Percentiles rank a stretch among this genome's conserved stretches.
Evolutionary conservation across 2,797 vertebrate species (phyloP).

Genomic region (Peromyscus nudipes): DNA sequence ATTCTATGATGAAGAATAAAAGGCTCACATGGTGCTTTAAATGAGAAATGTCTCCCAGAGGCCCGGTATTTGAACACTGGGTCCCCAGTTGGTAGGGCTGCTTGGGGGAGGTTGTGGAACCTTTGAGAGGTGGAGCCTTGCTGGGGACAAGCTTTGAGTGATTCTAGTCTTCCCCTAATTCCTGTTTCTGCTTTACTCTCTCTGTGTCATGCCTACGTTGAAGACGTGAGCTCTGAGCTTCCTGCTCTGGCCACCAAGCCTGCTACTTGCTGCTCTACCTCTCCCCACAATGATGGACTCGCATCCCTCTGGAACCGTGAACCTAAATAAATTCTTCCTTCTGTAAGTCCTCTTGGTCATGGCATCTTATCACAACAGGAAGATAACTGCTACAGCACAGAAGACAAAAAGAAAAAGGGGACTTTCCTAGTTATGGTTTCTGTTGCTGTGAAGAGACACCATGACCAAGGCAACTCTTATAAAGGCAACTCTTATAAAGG

Average conservation of each 20-base stretch:
- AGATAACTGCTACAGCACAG: not conserved
- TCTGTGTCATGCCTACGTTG: not conserved
- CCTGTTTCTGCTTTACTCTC: not conserved
- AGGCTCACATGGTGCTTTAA: not conserved
- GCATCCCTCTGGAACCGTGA: not conserved
- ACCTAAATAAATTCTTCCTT: not conserved
- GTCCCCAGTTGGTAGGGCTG: not conserved
- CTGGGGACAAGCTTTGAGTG: not conserved
- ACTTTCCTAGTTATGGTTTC: not conserved
- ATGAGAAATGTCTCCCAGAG: not conserved
- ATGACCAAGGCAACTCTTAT: not conserved
- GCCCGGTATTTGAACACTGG: not conserved
- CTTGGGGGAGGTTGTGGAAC: not conserved
- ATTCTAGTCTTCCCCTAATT: too few species aligned
- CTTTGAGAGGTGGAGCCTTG: not conserved
- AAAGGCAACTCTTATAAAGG: not conserved
- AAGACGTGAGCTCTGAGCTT: not conserved
- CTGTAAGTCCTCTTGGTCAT: not conserved
- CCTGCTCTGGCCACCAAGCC: not conserved
- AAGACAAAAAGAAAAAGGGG: not conserved
- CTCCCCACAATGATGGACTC: not conserved
- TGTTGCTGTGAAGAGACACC: not conserved
- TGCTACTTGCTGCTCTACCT: not conserved
- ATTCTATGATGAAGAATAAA: conserved; percentile 48
- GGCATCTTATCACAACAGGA: not conserved